These are phyloP conservation scores for Phataginus tricuspis DNA, from an alignment of 2,797 vertebrate species.

Conservation along the genomic window DNA sequence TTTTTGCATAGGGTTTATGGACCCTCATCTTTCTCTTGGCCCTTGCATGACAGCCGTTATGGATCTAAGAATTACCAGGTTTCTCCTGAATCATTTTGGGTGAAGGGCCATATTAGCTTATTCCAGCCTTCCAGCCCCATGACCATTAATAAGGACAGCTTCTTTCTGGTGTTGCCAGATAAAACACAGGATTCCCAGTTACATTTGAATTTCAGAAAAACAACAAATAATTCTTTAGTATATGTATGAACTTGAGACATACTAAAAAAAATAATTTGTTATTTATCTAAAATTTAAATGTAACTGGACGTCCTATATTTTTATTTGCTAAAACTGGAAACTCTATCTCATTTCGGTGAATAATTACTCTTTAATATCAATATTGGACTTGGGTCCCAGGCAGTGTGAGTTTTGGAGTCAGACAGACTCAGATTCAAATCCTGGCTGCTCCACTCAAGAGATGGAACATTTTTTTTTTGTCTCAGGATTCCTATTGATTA, in stretches of 20 bases:
- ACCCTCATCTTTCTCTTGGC: background rate
- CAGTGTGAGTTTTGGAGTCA: background rate
- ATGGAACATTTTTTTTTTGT: background rate
- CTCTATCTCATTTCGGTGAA: background rate
- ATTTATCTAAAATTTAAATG: slow-evolving; percentile 54
- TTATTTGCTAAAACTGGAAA: slow-evolving; percentile 54
- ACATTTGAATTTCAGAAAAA: slow-evolving; percentile 58
- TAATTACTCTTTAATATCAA: slow-evolving; percentile 19
- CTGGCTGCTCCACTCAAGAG: background rate
- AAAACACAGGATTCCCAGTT: background rate
- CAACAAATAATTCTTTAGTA: slow-evolving; percentile 16
- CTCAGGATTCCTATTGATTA: slow-evolving; percentile 32
- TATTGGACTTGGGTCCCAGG: background rate
- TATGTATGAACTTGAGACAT: background rate
- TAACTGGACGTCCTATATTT: slow-evolving; percentile 20
- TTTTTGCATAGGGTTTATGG: background rate
- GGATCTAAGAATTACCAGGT: slow-evolving; percentile 29
- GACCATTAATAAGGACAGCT: background rate
- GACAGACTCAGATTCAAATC: slow-evolving; percentile 24
- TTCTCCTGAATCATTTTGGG: background rate
- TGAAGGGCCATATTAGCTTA: background rate
- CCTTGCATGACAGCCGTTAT: background rate
- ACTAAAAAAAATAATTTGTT: slow-evolving; percentile 11
- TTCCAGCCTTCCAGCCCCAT: background rate
- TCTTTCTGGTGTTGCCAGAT: slow-evolving; percentile 5